Evolutionary conservation across 2,113 vertebrate species (phyloP).

Genomic region (Pseudolaguvia tuberculata): DNA sequence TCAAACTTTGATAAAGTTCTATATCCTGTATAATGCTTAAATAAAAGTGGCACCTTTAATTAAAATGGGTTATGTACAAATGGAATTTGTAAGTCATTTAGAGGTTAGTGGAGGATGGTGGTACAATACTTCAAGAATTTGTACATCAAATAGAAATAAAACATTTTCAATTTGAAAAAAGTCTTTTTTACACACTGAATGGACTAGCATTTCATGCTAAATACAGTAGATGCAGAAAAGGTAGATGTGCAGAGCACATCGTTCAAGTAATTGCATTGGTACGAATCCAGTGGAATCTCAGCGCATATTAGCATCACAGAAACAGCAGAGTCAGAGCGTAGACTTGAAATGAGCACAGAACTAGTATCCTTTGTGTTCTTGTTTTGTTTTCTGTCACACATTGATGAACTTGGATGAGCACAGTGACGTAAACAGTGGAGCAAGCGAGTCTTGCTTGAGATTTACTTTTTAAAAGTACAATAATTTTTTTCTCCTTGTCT

Average conservation of each 20-base stretch:
- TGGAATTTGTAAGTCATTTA: neutral
- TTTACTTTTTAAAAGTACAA: neutral
- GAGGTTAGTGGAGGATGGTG: neutral
- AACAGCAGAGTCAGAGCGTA: slow-evolving; percentile 2
- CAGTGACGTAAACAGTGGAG: neutral
- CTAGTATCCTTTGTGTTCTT: neutral
- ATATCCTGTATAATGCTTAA: too few relatives aligned
- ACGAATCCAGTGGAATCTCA: neutral
- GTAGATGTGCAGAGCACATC: neutral
- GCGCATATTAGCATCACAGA: neutral
- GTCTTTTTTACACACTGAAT: neutral
- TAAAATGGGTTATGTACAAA: neutral
- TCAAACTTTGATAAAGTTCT: too few relatives aligned
- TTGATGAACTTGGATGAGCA: neutral
- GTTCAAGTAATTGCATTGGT: neutral
- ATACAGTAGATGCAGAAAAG: neutral
- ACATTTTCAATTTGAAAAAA: neutral
- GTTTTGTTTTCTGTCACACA: slow-evolving; percentile 4
- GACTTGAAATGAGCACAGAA: neutral
- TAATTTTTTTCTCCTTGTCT: too few relatives aligned
- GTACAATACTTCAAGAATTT: too few relatives aligned
- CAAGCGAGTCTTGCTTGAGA: neutral
- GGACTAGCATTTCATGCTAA: neutral
- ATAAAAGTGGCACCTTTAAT: neutral
- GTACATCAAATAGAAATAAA: too few relatives aligned